Base-by-base conservation (phyloP, 1,140 invertebrate genomes). In the Mya arenaria region DNA sequence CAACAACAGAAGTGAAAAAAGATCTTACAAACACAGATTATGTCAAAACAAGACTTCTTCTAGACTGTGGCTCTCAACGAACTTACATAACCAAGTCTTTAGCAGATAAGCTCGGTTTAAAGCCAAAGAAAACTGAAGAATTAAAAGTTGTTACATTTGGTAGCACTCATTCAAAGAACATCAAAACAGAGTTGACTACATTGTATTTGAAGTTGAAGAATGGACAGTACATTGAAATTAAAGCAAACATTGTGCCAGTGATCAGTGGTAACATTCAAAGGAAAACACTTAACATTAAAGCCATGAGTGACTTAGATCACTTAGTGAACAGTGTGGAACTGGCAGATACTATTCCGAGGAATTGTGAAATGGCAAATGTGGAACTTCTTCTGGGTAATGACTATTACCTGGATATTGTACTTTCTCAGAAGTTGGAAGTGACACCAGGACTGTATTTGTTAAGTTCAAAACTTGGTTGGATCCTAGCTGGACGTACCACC, bases 171-270 rank as follows among this genome's bases (percentile, higher is more conserved):
- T 32, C 62, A 13, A 65, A 5, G 30, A 34, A 32, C 5, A 36
- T 65, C 5, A 32, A 65, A 36, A 65, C 62, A 32, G 36, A 13
- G 8, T 6, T 32, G 28, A 65, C 74, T 32, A 52, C 4, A 66
- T 4, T 65, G 8, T 65, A 28, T 65, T 65, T 65, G 62, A 10
- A 65, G 30, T 30, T 65, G n/a, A 48, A n/a, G n/a, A 44, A 44
- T 44, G 41, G 41, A 44, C 10, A 44, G 10, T 10, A 10, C 10
- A 19, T 44, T 10, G 41, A 44, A 44, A 44, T 44, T 10, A 19
- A 10, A 19, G 41, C 19, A 19, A 48, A 48, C n/a, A n/a, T 48
- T 48, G 44, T n/a, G 13, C n/a, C 44, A 48, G 44, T 48, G 44
- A 48, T 48, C 44, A 15, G 44, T 48, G 44, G 44, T 48, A n/a